Evolutionary conservation across 2,113 vertebrate species (phyloP).

Genomic region (Anguilla japonica): DNA sequence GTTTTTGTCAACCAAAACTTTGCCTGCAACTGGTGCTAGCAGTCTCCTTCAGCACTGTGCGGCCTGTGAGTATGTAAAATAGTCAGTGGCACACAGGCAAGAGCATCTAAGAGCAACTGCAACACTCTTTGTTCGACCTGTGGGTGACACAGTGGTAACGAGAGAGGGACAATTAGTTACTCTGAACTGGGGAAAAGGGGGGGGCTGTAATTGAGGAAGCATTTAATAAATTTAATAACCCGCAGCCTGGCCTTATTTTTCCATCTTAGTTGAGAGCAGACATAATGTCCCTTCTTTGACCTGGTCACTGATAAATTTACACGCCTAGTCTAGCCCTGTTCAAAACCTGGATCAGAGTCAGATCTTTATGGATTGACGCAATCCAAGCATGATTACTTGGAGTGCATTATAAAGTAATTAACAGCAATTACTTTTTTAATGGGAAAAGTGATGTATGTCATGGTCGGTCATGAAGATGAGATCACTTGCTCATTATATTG

Average conservation of each 20-base stretch:
- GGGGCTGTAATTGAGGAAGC: background rate
- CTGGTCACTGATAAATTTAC: background rate
- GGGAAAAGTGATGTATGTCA: conserved; percentile 21
- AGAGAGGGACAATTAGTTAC: background rate
- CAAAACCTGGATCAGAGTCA: background rate
- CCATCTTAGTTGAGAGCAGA: background rate
- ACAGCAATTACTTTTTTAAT: conserved; percentile 24
- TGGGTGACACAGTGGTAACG: background rate
- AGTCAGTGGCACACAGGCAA: background rate
- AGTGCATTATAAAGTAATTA: conserved; percentile 36
- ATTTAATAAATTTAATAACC: background rate
- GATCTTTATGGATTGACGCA: background rate
- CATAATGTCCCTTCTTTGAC: background rate
- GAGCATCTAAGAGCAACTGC: background rate
- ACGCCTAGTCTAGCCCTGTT: background rate
- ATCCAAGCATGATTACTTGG: conserved; percentile 12
- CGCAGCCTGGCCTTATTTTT: background rate
- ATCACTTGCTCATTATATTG: background rate
- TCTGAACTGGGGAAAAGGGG: background rate
- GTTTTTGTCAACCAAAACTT: background rate
- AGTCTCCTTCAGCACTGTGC: background rate
- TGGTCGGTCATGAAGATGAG: background rate
- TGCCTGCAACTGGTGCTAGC: background rate
- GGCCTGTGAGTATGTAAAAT: background rate
- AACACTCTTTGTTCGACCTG: background rate